Conservation (phyloP, 2,797 vertebrate genomes). For the Neosilurus mollespiculum region DNA sequence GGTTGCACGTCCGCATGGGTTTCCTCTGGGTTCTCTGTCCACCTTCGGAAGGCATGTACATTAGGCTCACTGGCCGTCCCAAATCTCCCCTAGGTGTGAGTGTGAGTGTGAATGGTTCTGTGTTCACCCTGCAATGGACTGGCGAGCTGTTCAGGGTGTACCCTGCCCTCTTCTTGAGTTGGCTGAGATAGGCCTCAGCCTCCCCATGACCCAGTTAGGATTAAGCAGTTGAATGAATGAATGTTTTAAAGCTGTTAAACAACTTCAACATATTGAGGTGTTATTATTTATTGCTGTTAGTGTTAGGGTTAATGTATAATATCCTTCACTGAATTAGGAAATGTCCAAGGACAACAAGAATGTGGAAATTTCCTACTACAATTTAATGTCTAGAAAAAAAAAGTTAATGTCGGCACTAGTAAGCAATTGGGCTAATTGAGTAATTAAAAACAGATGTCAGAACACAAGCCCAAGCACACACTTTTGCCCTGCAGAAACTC, state of each 20-base stretch:
- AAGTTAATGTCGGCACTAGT: slow-evolving; percentile 72
- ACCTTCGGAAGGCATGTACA: too few species aligned
- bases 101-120: too few species aligned
- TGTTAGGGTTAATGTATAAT: not conserved
- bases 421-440: slow-evolving; percentile 81
- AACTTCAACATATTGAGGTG: not conserved
- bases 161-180: too few species aligned
- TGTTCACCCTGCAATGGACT: too few species aligned
- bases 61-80: too few species aligned
- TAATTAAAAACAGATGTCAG: slow-evolving; percentile 83
- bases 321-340: not conserved
- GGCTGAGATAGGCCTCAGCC: too few species aligned
- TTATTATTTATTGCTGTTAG: slow-evolving; percentile 2
- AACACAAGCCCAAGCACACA: slow-evolving; percentile 73
- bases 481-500: slow-evolving; percentile 77
- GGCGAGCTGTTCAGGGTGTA: too few species aligned
- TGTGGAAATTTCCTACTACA: slow-evolving; percentile 62
- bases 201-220: too few species aligned
- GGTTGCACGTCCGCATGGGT: too few species aligned
- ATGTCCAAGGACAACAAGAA: not conserved
- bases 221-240: not conserved
- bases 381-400: slow-evolving; percentile 77
- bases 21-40: too few species aligned
- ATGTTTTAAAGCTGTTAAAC: not conserved
- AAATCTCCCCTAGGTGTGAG: too few species aligned